These are phyloP conservation scores for Cordilura impudica DNA, from an alignment of 2,888 invertebrate genomes.

Conservation along the genomic window DNA sequence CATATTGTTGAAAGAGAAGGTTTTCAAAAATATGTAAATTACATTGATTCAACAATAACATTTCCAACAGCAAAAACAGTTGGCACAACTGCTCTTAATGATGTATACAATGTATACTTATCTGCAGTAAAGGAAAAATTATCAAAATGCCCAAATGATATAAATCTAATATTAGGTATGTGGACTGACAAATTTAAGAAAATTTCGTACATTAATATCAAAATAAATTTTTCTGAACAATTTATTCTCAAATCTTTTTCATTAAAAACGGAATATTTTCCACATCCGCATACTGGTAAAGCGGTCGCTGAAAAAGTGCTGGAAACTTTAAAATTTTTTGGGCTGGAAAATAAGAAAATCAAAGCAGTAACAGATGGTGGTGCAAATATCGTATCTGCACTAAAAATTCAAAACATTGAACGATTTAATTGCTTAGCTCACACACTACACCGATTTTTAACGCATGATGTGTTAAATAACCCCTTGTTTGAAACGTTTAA, in stretches of 20 bases:
- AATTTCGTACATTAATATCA: background rate
- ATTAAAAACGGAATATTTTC: background rate
- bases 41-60: background rate
- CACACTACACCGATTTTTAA: background rate
- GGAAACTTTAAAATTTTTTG: background rate
- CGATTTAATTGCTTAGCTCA: background rate
- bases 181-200: conserved; percentile 6
- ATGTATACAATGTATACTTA: background rate
- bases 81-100: background rate
- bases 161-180: conserved; percentile 4
- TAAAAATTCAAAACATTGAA: background rate
- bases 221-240: background rate
- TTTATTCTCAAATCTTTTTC: background rate
- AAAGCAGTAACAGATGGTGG: conserved; percentile 5
- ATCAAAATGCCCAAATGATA: background rate
- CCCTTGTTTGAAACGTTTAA: background rate
- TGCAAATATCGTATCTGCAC: background rate
- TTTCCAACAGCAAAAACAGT: background rate
- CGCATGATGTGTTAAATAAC: background rate
- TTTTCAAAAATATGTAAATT: conserved; percentile 2
- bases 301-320: background rate
- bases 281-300: background rate
- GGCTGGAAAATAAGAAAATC: background rate
- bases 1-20: conserved; percentile 13
- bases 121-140: background rate